Percentiles rank a stretch among this genome's conserved stretches.
Evolutionary conservation across 2,888 invertebrate genomes (phyloP).

Genomic region (Phalera bucephala): DNA sequence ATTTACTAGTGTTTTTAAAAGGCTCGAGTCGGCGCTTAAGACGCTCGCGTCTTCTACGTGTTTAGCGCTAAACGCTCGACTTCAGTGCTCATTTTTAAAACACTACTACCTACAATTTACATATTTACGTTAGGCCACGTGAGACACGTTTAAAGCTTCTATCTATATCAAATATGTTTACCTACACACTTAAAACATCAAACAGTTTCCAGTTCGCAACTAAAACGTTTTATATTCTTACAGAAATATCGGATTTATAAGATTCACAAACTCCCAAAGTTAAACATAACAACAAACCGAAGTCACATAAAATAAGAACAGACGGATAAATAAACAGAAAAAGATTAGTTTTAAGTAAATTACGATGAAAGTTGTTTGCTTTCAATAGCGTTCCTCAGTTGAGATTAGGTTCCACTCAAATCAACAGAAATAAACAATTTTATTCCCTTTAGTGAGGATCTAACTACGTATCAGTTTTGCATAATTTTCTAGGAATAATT

Average conservation of each 20-base stretch:
- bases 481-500: slow-evolving; percentile 34
- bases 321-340: slow-evolving; percentile 7
- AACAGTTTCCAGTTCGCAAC: not conserved
- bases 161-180: not conserved
- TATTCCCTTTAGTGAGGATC: slow-evolving; percentile 19
- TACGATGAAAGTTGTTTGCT: slow-evolving; percentile 25
- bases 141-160: not conserved
- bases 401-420: slow-evolving; percentile 36
- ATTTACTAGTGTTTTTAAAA: no score
- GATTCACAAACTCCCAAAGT: slow-evolving; percentile 7
- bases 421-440: slow-evolving; percentile 32
- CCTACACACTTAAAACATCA: not conserved
- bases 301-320: slow-evolving; percentile 10
- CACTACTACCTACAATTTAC: no score
- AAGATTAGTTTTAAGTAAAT: slow-evolving; percentile 22
- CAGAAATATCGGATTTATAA: slow-evolving; percentile 6
- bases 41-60: no score
- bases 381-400: slow-evolving; percentile 23
- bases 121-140: not conserved
- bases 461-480: slow-evolving; percentile 23
- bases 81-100: no score
- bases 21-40: no score
- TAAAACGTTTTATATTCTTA: not conserved
- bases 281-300: slow-evolving; percentile 4
- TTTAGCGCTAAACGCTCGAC: no score